Conservation (phyloP, 2,797 vertebrate genomes). For the Ctenopoma kingsleyae region DNA sequence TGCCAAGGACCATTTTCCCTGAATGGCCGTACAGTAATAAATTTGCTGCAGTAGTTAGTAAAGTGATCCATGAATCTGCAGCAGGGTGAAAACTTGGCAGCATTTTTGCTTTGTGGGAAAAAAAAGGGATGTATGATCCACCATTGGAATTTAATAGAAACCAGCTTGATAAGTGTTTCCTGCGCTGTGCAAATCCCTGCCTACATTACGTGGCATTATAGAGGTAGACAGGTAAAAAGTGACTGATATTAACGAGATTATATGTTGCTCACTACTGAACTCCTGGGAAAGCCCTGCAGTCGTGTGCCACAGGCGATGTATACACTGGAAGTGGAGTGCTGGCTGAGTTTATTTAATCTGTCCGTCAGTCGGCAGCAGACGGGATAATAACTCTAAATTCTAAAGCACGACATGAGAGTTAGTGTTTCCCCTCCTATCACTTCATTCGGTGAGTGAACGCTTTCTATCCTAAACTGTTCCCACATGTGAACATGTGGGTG, state of each 20-base stretch:
- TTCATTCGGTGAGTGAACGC: constrained; percentile 44
- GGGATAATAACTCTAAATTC: constrained; percentile 35
- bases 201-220: background rate
- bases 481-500: constrained; percentile 82
- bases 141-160: constrained; percentile 18
- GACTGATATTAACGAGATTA: background rate
- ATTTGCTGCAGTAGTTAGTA: constrained; percentile 32
- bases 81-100: constrained; percentile 29
- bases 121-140: constrained; percentile 21
- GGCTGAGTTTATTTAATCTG: constrained; percentile 43
- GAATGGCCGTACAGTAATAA: constrained; percentile 4
- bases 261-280: background rate
- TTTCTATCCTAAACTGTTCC: constrained; percentile 72
- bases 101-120: constrained; percentile 1
- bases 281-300: background rate
- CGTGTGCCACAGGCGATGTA: background rate
- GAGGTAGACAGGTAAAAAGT: background rate
- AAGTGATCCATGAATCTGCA: constrained; percentile 45
- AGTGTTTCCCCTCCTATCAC: constrained; percentile 48
- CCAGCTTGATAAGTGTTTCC: background rate
- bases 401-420: constrained; percentile 27
- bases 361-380: constrained; percentile 27
- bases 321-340: background rate
- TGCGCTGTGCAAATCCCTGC: background rate
- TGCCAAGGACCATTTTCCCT: constrained; percentile 25